Evolutionary conservation across 2,888 invertebrate species (phyloP).

Genomic region (Desoria tigrina): DNA sequence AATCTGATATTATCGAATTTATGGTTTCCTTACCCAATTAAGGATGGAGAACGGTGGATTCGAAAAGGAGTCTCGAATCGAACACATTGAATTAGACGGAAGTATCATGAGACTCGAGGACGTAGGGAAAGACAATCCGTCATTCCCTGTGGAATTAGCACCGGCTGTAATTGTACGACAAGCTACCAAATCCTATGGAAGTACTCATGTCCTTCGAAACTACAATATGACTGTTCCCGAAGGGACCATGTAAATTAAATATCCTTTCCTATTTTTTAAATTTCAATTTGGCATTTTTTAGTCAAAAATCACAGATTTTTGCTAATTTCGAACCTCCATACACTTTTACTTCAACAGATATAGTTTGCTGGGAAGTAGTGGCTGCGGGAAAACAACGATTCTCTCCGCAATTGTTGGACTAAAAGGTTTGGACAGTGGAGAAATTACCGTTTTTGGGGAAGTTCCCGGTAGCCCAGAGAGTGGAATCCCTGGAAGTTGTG

Average conservation of each 20-base stretch:
- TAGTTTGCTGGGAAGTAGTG: slow-evolving; percentile 25
- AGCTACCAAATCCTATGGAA: slow-evolving; percentile 27
- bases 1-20: too few relatives aligned
- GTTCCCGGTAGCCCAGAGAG: slow-evolving; percentile 57
- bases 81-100: too few relatives aligned
- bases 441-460: slow-evolving; percentile 57
- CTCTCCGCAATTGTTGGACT: slow-evolving; percentile 57
- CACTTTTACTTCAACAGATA: too few relatives aligned
- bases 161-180: slow-evolving; percentile 16
- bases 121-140: too few relatives aligned
- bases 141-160: too few relatives aligned
- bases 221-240: slow-evolving; percentile 34
- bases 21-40: too few relatives aligned
- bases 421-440: slow-evolving; percentile 56
- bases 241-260: slow-evolving; percentile 34
- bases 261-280: background rate
- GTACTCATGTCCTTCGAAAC: slow-evolving; percentile 16
- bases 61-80: too few relatives aligned
- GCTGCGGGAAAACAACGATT: slow-evolving; percentile 64
- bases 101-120: too few relatives aligned
- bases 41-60: too few relatives aligned
- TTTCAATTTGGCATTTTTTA: too few relatives aligned
- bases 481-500: slow-evolving; percentile 57
- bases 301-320: too few relatives aligned
- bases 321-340: background rate